Evolutionary conservation across 2,113 vertebrate genomes (phyloP), one percentile per base, ranked within the genome.

Genomic region (Pyxicephalus adspersus): DNA sequence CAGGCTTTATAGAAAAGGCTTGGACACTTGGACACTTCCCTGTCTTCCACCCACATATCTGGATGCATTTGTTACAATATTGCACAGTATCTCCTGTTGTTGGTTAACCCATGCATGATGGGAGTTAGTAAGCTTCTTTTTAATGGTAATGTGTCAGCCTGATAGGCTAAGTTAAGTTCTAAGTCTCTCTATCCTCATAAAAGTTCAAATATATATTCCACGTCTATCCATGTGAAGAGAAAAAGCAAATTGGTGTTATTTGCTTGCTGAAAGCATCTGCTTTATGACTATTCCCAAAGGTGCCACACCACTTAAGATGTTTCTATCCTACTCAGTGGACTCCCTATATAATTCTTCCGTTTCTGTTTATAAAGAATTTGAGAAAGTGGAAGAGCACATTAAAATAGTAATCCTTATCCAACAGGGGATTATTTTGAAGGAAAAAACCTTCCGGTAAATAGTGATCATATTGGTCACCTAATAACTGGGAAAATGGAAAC

Each of bases 11-110:
- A 66, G 45, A 66, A 75, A 58, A 11, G 22, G 15, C 34, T 28
- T 54, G 80, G 70, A 81, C 71, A 50, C 51, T 34, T 19, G 80
- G 71, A 82, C 80, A 65, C 51, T 55, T 75, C 50, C 58, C 19
- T 19, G 63, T 31, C 51, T 50, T 51, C 65, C 61, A 52, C 80
- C 80, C 52, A 75, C 80, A 57, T 74, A 57, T 17, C 28, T 55
- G 52, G 28, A 57, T 28, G 22, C 29, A 23, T 38, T 52, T 29
- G 23, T 73, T 23, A 65, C 38, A 74, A 74, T 64, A 66, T 26
- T 13, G 23, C 25, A 54, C 25, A 65, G 60, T 15, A 38, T 65
- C 7, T 25, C 50, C 23, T 58, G 50, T 20, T 51, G 58, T 4
- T 22, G 20, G 6, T 73, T 82, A 66, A 65, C 51, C 20, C 22